Conservation (phyloP, 2,113 vertebrate species). For the Apistogramma diplotaenia region DNA sequence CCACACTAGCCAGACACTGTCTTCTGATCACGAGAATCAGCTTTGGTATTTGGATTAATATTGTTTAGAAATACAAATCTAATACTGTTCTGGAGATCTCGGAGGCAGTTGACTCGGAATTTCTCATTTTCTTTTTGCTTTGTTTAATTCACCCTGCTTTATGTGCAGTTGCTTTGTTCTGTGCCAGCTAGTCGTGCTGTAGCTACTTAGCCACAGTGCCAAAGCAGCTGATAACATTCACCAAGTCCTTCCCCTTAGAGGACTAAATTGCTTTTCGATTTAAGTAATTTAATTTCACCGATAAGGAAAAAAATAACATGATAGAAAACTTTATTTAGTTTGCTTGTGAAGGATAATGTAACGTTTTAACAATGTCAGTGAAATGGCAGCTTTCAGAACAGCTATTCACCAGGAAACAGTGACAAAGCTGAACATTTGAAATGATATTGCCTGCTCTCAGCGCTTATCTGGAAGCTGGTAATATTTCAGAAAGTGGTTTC, state of each 20-base stretch:
- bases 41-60: neutral
- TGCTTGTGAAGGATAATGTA: neutral
- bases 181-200: slow-evolving; percentile 18
- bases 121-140: neutral
- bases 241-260: slow-evolving; percentile 11
- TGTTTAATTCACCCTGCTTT: neutral
- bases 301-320: slow-evolving; percentile 17
- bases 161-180: slow-evolving; percentile 4
- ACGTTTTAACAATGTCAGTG: neutral
- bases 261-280: slow-evolving; percentile 34
- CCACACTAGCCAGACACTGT: slow-evolving; percentile 14
- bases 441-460: neutral
- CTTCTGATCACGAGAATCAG: slow-evolving; percentile 26
- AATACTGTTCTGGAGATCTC: neutral
- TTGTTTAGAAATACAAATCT: slow-evolving; percentile 14
- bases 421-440: slow-evolving; percentile 18
- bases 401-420: neutral
- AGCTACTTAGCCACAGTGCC: slow-evolving; percentile 23
- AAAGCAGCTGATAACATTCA: slow-evolving; percentile 52
- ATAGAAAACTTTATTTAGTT: slow-evolving; percentile 19
- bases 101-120: slow-evolving; percentile 15
- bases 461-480: slow-evolving; percentile 30
- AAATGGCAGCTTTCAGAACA: neutral
- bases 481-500: slow-evolving; percentile 1
- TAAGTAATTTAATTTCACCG: slow-evolving; percentile 19